Base-by-base conservation (phyloP, 2,888 invertebrate species). In the Nymphalis polychloros region DNA sequence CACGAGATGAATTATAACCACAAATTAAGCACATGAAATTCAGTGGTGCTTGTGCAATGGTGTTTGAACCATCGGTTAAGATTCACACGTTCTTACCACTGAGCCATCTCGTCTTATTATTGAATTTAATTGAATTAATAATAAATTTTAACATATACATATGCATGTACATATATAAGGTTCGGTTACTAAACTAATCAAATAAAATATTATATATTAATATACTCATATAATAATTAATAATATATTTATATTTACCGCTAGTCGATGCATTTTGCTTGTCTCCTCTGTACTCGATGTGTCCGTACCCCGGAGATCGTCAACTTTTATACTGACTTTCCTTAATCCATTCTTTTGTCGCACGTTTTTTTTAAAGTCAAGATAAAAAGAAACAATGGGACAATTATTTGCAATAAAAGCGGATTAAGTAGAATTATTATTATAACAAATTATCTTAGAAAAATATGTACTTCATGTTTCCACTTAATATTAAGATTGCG, bases 311-410 rank as follows among this genome's bases (percentile, higher is more conserved):
- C 23, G n/a, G 27, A 48, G 10, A 48, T 6, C 17, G n/a, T 13
- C 23, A 62, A 27, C 61, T 64, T 70, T 55, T 70, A 70, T 70
- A 72, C 10, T 31, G 47, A n/a, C 50, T 68, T 60, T 55, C 48
- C 68, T 66, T 46, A 61, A n/a, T 60, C 23, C 62, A 17, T 55
- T 62, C 49, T 47, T 64, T 49, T 59, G 46, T 66, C 64, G 64
- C 64, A 68, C 60, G 63, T 63, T 63, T 50, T 46, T 46, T 41
- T n/a, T n/a, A 8, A n/a, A 17, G 27, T 52, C 27, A 20, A 41
- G 53, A 49, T 48, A 59, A 73, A 67, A 71, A 61, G 48, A 19
- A 71, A 74, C 73, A 74, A 74, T 74, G 50, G 63, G 52, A 19
- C 19, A 64, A 69, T 71, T 71, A 61, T 19, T 23, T 62, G 64